Percentiles rank a stretch among this genome's conserved stretches.
phyloP scores from a whole-genome alignment of 2,888 invertebrate species.

The Eurytoma adleriae region DNA sequence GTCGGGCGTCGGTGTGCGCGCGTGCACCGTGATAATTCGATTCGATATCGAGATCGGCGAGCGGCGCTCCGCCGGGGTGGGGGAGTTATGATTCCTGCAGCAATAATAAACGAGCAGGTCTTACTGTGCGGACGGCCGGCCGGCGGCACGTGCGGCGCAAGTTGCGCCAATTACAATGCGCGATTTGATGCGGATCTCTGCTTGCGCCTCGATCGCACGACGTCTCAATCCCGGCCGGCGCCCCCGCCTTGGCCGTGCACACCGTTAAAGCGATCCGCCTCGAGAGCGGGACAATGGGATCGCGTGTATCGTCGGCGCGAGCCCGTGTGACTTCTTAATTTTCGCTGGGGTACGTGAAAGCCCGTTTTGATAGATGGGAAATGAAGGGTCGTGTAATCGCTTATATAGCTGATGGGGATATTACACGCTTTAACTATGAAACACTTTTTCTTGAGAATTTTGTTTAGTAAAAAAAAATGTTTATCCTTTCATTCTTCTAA shows the following conservation, averaged over 20 bases:
- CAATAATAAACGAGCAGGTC: conserved; percentile 75
- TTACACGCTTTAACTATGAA: too few relatives aligned
- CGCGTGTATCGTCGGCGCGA: conserved; percentile 1
- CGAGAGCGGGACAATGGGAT: conserved; percentile 26
- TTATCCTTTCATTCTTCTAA: too few relatives aligned
- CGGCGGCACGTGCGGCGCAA: conserved; percentile 65
- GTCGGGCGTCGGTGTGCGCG: conserved; percentile 7
- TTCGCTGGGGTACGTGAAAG: conserved; percentile 3
- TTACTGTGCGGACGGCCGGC: conserved; percentile 68
- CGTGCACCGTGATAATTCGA: conserved; percentile 72
- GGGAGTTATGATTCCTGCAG: conserved; percentile 71
- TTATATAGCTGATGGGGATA: neutral
- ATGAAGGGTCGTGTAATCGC: neutral
- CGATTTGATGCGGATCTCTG: conserved; percentile 70
- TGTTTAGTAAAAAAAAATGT: too few relatives aligned
- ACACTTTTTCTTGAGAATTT: neutral
- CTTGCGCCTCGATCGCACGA: conserved; percentile 57
- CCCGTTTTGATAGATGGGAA: neutral
- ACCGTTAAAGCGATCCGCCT: conserved; percentile 38
- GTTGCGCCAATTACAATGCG: conserved; percentile 71
- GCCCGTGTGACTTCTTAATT: conserved; percentile 49
- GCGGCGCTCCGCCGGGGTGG: conserved; percentile 47
- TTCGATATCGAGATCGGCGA: conserved; percentile 70
- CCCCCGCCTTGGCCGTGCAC: neutral
- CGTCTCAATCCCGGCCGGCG: conserved; percentile 64